Base-by-base conservation (phyloP, 2,797 vertebrate species). In the Podargus strigoides region DNA sequence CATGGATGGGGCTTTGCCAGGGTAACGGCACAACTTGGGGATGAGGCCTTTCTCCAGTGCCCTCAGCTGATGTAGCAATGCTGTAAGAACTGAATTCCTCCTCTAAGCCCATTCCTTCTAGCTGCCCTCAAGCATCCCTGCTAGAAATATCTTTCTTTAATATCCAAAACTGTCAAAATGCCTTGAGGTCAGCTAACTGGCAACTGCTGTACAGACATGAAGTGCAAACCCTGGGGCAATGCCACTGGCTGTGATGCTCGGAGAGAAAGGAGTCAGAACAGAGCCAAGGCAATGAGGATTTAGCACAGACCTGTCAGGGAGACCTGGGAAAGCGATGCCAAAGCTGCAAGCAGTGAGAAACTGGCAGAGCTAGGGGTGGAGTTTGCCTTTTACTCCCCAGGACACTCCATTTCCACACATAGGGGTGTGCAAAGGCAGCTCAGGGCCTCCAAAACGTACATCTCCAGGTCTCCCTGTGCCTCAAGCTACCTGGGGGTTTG, bases 221-320 rank as follows among this genome's bases (percentile, higher is more conserved):
- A 81, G n/a, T 2, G 32, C 39, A 68, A 84, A 7, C 55, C 77
- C 81, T 28, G 47, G 13, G 55, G 59, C 39, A 56, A 20, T 23
- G 34, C 83, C 74, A 26, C n/a, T 21, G 73, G 52, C 36, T 64
- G 6, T 0, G 0, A 6, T 47, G 42, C 46, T 42, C 0, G 0
- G 69, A 41, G 50, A 66, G 70, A 87, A 81, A 68, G 60, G 41
- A 64, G 67, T 14, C 12, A 80, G 41, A 68, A 68, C 12, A 76
- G 74, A 85, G 36, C 37, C 70, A 69, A 66, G 10, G 8, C 10
- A 42, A 19, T 0, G 13, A 79, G 36, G 36, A 55, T 79, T 92
- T 78, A 85, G 42, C 42, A 36, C 17, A 39, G 30, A 28, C 12
- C 72, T 24, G 34, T 62, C 1, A 0, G 30, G 28, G 27, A 81